A percentile compares a stretch with the other conserved stretches of the same genome.
Evolutionary conservation across 2,113 vertebrate genomes (phyloP).

Genomic region (Toxotes chatareus): DNA sequence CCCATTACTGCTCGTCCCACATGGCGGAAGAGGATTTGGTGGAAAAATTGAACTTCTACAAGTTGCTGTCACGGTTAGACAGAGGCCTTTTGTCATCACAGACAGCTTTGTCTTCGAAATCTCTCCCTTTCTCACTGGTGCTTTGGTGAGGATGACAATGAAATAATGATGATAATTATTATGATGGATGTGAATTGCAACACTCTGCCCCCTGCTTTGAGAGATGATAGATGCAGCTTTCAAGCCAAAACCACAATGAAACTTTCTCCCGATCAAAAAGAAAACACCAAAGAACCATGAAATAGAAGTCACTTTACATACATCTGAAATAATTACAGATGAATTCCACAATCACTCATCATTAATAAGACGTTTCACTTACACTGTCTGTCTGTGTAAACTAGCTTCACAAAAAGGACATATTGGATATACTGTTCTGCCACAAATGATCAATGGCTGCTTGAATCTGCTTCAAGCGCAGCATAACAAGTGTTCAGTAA

Average conservation of each 20-base stretch:
- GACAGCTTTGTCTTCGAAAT: slow-evolving; percentile 55
- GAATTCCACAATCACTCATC: background rate
- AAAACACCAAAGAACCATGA: background rate
- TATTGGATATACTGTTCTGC: slow-evolving; percentile 22
- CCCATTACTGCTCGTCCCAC: slow-evolving; percentile 17
- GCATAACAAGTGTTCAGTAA: slow-evolving; percentile 64
- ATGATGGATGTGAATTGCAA: slow-evolving; percentile 47
- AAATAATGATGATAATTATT: slow-evolving; percentile 60
- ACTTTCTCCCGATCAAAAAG: slow-evolving; percentile 10
- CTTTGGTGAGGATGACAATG: slow-evolving; percentile 32
- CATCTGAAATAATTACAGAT: slow-evolving; percentile 17
- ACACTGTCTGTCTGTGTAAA: background rate
- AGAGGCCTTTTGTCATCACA: slow-evolving; percentile 52
- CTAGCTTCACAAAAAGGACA: slow-evolving; percentile 1
- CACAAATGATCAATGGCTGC: slow-evolving; percentile 51
- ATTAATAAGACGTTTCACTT: slow-evolving; percentile 9
- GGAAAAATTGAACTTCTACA: slow-evolving; percentile 14
- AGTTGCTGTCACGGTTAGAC: slow-evolving; percentile 9
- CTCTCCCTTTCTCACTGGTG: slow-evolving; percentile 5
- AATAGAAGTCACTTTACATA: slow-evolving; percentile 2
- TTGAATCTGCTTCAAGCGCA: slow-evolving; percentile 42
- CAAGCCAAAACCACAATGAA: slow-evolving; percentile 4
- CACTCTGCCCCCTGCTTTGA: slow-evolving; percentile 25
- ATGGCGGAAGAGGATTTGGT: slow-evolving; percentile 30
- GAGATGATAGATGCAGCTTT: slow-evolving; percentile 22